Evolutionary conservation across 2,888 invertebrate genomes (phyloP).

Genomic region (Drosophila fulvimacula): DNA sequence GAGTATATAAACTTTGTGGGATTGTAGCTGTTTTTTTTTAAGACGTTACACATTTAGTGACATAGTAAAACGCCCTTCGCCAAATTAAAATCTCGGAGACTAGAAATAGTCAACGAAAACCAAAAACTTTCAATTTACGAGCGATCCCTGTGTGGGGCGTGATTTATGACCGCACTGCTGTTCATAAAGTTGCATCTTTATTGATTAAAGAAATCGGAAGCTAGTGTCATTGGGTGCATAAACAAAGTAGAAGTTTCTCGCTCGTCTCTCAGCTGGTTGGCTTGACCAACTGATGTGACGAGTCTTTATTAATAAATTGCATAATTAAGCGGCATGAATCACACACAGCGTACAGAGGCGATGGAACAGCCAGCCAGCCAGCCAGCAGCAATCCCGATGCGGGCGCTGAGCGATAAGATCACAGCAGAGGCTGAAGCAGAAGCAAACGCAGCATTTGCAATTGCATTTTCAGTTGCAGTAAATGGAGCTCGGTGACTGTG

Average conservation of each 20-base stretch:
- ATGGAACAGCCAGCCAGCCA: not conserved
- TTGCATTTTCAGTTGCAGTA: conserved; percentile 20
- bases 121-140: not conserved
- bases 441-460: conserved; percentile 4
- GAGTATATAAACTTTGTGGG: not conserved
- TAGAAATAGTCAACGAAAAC: not conserved
- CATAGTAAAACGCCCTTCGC: not conserved
- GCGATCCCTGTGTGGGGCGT: not conserved
- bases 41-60: not conserved
- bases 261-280: conserved; percentile 18
- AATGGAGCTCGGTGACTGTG: conserved; percentile 27
- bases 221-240: conserved; percentile 32
- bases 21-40: not conserved
- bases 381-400: conserved; percentile 29
- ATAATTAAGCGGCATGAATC: conserved; percentile 69
- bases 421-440: conserved; percentile 11
- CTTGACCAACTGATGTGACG: conserved; percentile 12
- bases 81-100: not conserved
- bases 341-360: conserved; percentile 32
- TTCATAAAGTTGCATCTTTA: conserved; percentile 1
- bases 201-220: conserved; percentile 7
- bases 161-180: not conserved
- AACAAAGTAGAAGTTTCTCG: conserved; percentile 1
- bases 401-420: conserved; percentile 53
- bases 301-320: conserved; percentile 74